Base-by-base conservation (phyloP, 2,797 vertebrate species). In the Hafferia zeledoni region DNA sequence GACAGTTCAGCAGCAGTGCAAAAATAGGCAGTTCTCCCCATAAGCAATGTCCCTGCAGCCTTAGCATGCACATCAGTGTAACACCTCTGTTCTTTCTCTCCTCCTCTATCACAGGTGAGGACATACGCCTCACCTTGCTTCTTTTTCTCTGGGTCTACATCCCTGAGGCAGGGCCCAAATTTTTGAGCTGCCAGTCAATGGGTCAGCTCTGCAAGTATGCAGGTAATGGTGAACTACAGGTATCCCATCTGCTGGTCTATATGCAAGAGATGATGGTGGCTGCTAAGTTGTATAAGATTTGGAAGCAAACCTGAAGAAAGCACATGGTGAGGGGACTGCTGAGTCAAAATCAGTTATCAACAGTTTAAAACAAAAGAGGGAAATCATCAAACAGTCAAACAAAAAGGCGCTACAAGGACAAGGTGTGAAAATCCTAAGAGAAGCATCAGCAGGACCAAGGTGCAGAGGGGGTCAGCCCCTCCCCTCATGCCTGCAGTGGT, bases 1-100 rank as follows among this genome's bases (percentile, higher is more conserved):
- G 3, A 22, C 35, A 41, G 17, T 56, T 71, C 41, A 60, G n/a
- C 1, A 0, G 8, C 1, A 3, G 23, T 53, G 13, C 18, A 41
- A 33, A 50, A 72, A 39, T 18, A 41, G 47, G 20, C 24, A 53
- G 17, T 20, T 75, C 4, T 78, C n/a, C n/a, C 9, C 69, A 47
- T 3, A 35, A 63, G 5, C 2, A 67, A 13, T 5, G 7, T 23
- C 11, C 52, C 27, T 18, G 13, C 24, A 75, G 39, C 17, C 46
- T 76, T 22, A 33, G n/a, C 35, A 35, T 18, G 28, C 56, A 23
- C 31, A 8, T 3, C 35, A 52, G 4, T 35, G 27, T 28, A 25
- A 52, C 44, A 52, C 2, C 13, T 64, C 46, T 80, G 67, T 31
- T 17, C 35, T 63, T 44, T 67, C 53, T 57, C 37, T 39, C 23